Conservation (phyloP, 2,888 invertebrate species). For the Synanthedon myopaeformis region DNA sequence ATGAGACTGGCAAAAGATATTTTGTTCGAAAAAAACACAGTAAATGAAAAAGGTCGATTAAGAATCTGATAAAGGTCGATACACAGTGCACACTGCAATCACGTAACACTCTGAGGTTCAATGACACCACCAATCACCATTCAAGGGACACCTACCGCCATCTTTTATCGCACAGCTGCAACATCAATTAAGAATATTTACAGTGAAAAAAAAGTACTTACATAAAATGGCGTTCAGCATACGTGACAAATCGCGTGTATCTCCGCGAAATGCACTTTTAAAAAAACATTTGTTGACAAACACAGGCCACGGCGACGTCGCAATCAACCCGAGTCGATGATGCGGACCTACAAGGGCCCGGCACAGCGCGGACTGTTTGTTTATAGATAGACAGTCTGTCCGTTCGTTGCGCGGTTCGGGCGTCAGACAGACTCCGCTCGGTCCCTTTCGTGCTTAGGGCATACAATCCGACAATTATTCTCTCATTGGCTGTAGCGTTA, state of each 20-base stretch:
- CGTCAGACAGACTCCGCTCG: slow-evolving; percentile 8
- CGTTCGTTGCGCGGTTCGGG: slow-evolving; percentile 9
- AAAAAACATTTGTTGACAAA: slow-evolving; percentile 41
- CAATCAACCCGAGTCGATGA: slow-evolving; percentile 33
- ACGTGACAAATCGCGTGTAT: slow-evolving; percentile 24
- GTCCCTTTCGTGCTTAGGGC: slow-evolving; percentile 59
- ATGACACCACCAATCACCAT: slow-evolving; percentile 35
- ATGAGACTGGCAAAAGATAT: neutral
- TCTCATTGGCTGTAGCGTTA: slow-evolving; percentile 37
- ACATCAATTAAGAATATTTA: slow-evolving; percentile 22
- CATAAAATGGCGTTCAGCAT: slow-evolving; percentile 34
- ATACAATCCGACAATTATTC: slow-evolving; percentile 21
- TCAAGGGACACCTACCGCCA: slow-evolving; percentile 44
- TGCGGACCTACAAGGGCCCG: slow-evolving; percentile 55
- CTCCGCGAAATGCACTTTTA: slow-evolving; percentile 28
- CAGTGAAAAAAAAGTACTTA: slow-evolving; percentile 34
- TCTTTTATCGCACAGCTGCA: slow-evolving; percentile 34
- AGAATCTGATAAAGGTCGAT: slow-evolving; percentile 25
- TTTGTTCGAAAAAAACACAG: slow-evolving; percentile 16
- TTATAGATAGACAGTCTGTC: slow-evolving; percentile 35
- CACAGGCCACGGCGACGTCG: slow-evolving; percentile 16
- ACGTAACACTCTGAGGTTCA: slow-evolving; percentile 40
- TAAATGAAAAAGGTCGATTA: slow-evolving; percentile 18
- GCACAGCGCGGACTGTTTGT: slow-evolving; percentile 2
- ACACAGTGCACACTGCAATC: slow-evolving; percentile 15